phyloP scores from a whole-genome alignment of 2,113 vertebrate species.

The Lamprologus callipterus region DNA sequence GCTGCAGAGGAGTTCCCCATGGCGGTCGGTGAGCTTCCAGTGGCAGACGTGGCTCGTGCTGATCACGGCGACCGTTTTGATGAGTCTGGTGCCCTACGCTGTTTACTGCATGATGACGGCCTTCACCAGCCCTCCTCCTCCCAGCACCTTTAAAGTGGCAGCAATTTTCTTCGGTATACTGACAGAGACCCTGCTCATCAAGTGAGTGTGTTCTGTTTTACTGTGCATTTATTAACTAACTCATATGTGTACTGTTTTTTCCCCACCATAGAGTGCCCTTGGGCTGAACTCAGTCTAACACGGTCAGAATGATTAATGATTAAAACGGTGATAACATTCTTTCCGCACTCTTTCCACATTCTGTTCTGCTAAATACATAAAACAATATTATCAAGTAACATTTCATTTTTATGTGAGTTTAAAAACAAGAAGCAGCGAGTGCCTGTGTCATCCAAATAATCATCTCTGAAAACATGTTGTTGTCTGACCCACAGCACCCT shows the following conservation, averaged over 20 bases:
- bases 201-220: slow-evolving; percentile 52
- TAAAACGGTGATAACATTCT: background rate
- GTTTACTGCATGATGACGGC: slow-evolving; percentile 33
- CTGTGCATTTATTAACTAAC: slow-evolving; percentile 42
- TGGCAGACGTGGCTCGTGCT: slow-evolving; percentile 47
- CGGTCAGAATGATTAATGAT: background rate
- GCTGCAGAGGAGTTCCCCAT: slow-evolving; percentile 50
- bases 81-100: slow-evolving; percentile 43
- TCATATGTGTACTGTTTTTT: background rate
- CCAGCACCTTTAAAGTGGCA: slow-evolving; percentile 33
- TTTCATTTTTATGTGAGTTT: slow-evolving; percentile 24
- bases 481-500: background rate
- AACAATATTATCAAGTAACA: slow-evolving; percentile 25
- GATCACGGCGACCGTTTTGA: background rate
- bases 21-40: slow-evolving; percentile 35
- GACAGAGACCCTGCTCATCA: slow-evolving; percentile 52
- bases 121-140: slow-evolving; percentile 45
- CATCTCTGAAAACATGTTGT: slow-evolving; percentile 26
- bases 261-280: background rate
- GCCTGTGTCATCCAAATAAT: slow-evolving; percentile 6
- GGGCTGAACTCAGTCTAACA: background rate
- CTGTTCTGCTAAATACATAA: background rate
- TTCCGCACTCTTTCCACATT: background rate
- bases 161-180: slow-evolving; percentile 39
- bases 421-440: background rate